Evolutionary conservation across 2,888 invertebrate genomes (phyloP).

Genomic region (Temnothorax ravouxi): DNA sequence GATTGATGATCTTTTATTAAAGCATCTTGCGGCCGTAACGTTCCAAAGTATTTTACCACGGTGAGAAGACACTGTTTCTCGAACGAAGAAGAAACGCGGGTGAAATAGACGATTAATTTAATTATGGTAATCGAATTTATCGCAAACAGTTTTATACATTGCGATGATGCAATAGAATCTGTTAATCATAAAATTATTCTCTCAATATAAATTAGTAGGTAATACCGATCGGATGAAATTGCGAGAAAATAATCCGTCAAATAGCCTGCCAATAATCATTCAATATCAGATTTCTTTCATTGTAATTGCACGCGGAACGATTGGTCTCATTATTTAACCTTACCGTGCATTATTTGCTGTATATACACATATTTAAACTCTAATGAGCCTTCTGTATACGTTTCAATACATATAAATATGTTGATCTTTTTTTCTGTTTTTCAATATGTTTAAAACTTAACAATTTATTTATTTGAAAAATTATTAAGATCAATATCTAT

Average conservation of each 20-base stretch:
- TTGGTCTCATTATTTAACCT: constrained; percentile 33
- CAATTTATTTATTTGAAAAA: too few relatives aligned
- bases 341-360: not conserved
- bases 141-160: not conserved
- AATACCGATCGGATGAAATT: constrained; percentile 10
- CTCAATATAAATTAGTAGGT: constrained; percentile 21
- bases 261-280: constrained; percentile 27
- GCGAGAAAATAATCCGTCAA: constrained; percentile 35
- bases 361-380: not conserved
- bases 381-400: not conserved
- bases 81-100: not conserved
- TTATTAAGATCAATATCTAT: too few relatives aligned
- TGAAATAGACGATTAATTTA: not conserved
- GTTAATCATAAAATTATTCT: constrained; percentile 15
- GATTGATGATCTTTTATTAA: constrained; percentile 49
- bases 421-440: not conserved
- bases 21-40: constrained; percentile 49
- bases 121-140: constrained; percentile 1
- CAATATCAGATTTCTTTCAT: constrained; percentile 35
- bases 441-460: not conserved
- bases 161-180: not conserved
- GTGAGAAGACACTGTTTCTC: not conserved
- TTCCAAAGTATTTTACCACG: constrained; percentile 40
- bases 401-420: not conserved
- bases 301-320: not conserved